These are phyloP conservation scores for Drosophila prolongata DNA, from an alignment of 2,888 invertebrate species.

Conservation along the genomic window DNA sequence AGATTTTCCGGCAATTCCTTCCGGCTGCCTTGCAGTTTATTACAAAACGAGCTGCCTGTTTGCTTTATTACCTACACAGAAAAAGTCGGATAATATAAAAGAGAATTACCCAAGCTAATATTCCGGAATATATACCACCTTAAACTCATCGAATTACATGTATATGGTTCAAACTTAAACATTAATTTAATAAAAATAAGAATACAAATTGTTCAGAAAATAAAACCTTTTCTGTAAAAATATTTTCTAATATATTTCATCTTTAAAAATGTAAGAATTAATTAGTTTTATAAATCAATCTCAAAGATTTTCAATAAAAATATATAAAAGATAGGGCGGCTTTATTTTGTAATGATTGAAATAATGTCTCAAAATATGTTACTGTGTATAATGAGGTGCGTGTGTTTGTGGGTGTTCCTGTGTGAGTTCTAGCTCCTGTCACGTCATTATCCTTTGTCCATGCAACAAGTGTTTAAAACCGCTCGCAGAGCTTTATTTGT, in stretches of 20 bases:
- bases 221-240: too few species aligned
- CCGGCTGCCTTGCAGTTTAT: conserved; percentile 57
- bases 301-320: too few species aligned
- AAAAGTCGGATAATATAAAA: neutral
- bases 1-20: neutral
- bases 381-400: conserved; percentile 5
- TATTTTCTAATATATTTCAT: too few species aligned
- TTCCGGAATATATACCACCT: neutral
- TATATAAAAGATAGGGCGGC: too few species aligned
- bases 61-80: conserved; percentile 68
- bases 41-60: conserved; percentile 55
- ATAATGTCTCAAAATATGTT: neutral
- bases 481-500: conserved; percentile 69
- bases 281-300: too few species aligned
- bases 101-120: neutral
- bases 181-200: too few species aligned
- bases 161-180: too few species aligned
- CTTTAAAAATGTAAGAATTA: too few species aligned
- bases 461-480: conserved; percentile 80
- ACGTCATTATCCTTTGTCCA: conserved; percentile 74
- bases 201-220: too few species aligned
- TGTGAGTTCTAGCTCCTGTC: conserved; percentile 39
- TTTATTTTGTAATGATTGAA: too few species aligned
- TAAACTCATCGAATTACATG: too few species aligned
- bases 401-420: conserved; percentile 8